These are phyloP conservation scores for Miichthys miiuy DNA, from an alignment of 2,797 vertebrate genomes.

Conservation along the genomic window DNA sequence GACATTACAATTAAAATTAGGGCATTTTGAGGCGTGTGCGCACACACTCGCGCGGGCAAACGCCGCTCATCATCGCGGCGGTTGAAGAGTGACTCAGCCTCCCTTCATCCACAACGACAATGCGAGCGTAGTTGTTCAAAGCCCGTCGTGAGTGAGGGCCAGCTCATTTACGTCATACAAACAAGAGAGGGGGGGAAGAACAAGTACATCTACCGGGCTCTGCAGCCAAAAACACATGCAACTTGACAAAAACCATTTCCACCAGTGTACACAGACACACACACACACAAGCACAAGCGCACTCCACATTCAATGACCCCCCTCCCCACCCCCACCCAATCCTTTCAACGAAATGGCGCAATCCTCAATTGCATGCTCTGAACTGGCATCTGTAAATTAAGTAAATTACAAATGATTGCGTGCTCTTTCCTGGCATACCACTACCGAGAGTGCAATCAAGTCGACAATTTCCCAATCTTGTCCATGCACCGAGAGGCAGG, in stretches of 20 bases:
- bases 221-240: conserved; percentile 34
- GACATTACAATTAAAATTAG: conserved; percentile 49
- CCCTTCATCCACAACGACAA: conserved; percentile 9
- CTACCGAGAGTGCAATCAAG: conserved; percentile 66
- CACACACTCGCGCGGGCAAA: conserved; percentile 17
- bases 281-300: conserved; percentile 36
- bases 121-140: not conserved
- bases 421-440: conserved; percentile 63
- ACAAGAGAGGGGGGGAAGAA: conserved; percentile 5
- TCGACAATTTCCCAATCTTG: conserved; percentile 61
- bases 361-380: conserved; percentile 42
- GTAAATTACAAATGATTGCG: conserved; percentile 73
- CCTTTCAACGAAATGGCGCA: conserved; percentile 52
- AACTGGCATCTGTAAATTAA: conserved; percentile 72
- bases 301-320: conserved; percentile 64
- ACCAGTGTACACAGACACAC: conserved; percentile 12
- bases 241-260: conserved; percentile 49
- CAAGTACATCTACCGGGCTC: conserved; percentile 6
- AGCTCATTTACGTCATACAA: conserved; percentile 17
- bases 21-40: conserved; percentile 7
- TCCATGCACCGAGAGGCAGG: conserved; percentile 34
- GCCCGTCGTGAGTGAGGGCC: conserved; percentile 1
- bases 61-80: conserved; percentile 2
- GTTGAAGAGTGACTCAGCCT: conserved; percentile 29
- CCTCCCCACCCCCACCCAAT: conserved; percentile 5